Evolutionary conservation across 2,113 vertebrate genomes (phyloP), one percentile per base, ranked within the genome.

Genomic region (Tiliqua scincoides): DNA sequence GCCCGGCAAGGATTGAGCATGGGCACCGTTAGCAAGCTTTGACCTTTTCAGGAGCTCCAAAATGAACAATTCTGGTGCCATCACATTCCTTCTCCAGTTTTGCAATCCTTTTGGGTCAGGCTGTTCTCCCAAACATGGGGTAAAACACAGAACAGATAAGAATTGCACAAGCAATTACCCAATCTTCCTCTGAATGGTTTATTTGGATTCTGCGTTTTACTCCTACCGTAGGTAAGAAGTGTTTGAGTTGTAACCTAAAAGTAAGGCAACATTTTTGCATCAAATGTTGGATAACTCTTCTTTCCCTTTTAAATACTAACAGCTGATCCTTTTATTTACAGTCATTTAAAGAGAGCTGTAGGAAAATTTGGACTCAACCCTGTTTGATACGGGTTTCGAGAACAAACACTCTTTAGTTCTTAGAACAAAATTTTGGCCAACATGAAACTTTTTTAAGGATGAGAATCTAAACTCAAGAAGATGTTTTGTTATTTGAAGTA

Each of bases 41-140:
- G 48, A 48, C 23, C 52, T 12, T n/a, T 71, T 18, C 37, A 57
- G 6, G 43, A 43, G 25, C 35, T 63, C 40, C 37, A 80, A 6
- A 12, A 27, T 71, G 6, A 18, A 52, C 30, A 71, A 37, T 30
- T 57, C 52, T 57, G 37, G 14, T 85, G 67, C 79, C 82, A 67
- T 84, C 86, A 78, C 7, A 0, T 90, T 89, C 85, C 85, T 90
- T 85, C 89, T 89, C 87, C 20, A 79, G 79, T 89, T 90, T 92
- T 88, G 43, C 0, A 0, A 80, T 61, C 12, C 81, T 91, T 77
- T 20, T 0, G 81, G 52, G 85, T 73, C 84, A 81, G 27, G 40
- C 83, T 89, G 73, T 70, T 32, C 67, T 68, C 54, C 15, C 15
- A 59, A 83, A 61, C 27, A 83, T 59, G 9, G 32, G 1, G 17